These are phyloP conservation scores for Erithacus rubecula DNA, from an alignment of 2,797 vertebrate genomes.

Conservation along the genomic window DNA sequence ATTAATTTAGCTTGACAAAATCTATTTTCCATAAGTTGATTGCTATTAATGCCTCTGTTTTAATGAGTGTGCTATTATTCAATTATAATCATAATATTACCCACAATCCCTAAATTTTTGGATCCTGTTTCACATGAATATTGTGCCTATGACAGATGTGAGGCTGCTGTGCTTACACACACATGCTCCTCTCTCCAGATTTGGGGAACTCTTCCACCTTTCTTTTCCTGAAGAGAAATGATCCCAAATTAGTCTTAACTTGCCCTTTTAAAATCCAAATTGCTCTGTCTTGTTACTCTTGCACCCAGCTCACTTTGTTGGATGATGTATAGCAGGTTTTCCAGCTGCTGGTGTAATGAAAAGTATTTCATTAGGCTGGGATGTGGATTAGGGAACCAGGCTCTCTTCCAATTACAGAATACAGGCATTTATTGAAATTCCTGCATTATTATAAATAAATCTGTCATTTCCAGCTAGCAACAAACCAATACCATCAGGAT, in stretches of 20 bases:
- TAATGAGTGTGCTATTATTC: conserved; percentile 25
- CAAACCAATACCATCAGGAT: neutral
- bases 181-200: neutral
- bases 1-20: conserved; percentile 18
- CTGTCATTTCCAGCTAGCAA: neutral
- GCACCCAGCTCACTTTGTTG: neutral
- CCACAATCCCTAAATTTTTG: conserved; percentile 17
- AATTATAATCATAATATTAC: conserved; percentile 37
- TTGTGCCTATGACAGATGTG: neutral
- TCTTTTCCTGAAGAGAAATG: neutral
- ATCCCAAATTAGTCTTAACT: neutral
- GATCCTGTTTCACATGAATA: neutral
- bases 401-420: conserved; percentile 35
- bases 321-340: conserved; percentile 10
- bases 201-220: neutral
- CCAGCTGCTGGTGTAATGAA: conserved; percentile 23
- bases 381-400: conserved; percentile 24
- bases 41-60: conserved; percentile 43
- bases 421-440: neutral
- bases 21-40: conserved; percentile 37
- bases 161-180: neutral
- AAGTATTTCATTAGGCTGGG: conserved; percentile 45
- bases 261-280: neutral
- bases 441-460: conserved; percentile 43
- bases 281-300: neutral